Evolutionary conservation across 1,140 invertebrate species (phyloP), one percentile per base, ranked within the genome.

Genomic region (Chrysopa pallens): DNA sequence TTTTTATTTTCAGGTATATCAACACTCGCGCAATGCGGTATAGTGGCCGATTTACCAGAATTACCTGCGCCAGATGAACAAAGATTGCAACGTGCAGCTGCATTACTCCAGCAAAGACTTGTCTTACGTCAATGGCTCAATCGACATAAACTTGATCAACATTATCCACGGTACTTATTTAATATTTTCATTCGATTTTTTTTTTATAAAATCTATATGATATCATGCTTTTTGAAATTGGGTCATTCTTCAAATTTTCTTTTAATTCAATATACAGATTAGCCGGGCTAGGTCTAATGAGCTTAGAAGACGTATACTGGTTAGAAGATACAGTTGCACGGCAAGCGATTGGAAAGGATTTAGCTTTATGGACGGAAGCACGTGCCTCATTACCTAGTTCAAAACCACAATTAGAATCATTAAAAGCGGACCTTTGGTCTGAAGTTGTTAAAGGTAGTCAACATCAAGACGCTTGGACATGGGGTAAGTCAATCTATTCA

Each of bases 251-350:
- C 17, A 3, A 23, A 23, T 5, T 23, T 23, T 23, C 17, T 5
- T 23, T 23, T 23, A 3, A 23, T 3, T 23, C 5, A 3, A 5
- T 23, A 23, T 23, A 3, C 54, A 84, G 83, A 52, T 59, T 88
- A 52, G 67, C 84, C 51, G 76, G 78, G 51, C 70, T 85, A 54
- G 84, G 85, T 56, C 82, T 87, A 35, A 73, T 78, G 43, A 82
- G 80, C 6, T 54, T 89, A 48, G 84, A 87, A 61, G 84, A 89
- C 60, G 84, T 85, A 9, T 89, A 89, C 60, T 87, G 84, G 83
- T 67, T 87, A 52, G 84, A 88, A 56, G 84, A 88, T 57, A 74
- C 72, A 42, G 70, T 74, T 42, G 80, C 76, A 6, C 71, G 76
- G 15, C 69, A 76, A 44, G 71, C 79, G 6, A 67, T 89, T 11